Conservation (phyloP, 2,113 vertebrate genomes). For the Corythaixoides concolor region DNA sequence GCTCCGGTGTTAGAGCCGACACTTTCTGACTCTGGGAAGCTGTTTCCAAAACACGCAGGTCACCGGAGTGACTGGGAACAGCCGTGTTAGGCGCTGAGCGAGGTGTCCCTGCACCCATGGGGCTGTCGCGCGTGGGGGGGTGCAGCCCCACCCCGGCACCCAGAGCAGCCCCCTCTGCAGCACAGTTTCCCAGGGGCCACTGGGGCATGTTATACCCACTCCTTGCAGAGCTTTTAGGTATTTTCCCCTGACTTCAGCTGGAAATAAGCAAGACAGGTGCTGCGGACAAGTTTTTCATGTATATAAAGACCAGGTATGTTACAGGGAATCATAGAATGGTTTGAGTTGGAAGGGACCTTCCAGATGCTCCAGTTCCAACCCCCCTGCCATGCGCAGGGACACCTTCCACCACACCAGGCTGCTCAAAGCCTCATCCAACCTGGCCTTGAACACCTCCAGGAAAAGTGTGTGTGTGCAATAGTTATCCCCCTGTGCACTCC, state of each 20-base stretch:
- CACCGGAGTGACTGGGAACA: not conserved
- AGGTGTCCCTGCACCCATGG: not conserved
- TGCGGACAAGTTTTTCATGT: rapidly evolving
- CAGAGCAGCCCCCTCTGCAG: rapidly evolving
- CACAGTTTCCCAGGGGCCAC: rapidly evolving
- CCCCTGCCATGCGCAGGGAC: too few species aligned
- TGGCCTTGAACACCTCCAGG: too few species aligned
- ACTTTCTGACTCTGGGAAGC: rapidly evolving
- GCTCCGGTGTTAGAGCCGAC: not conserved
- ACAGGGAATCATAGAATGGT: too few species aligned
- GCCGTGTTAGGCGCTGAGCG: not conserved
- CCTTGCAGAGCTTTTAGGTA: not conserved
- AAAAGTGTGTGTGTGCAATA: rapidly evolving
- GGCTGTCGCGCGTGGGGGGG: rapidly evolving
- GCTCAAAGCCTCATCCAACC: too few species aligned
- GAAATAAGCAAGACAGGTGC: not conserved
- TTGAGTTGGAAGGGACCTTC: too few species aligned
- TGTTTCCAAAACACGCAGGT: not conserved
- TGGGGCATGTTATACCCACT: rapidly evolving
- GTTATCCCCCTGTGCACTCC: not conserved
- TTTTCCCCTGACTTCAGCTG: not conserved
- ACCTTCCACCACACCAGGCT: too few species aligned
- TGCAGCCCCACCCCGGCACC: not conserved
- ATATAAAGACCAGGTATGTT: rapidly evolving
- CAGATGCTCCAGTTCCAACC: too few species aligned